A percentile compares a stretch with the other conserved stretches of the same genome.
These are phyloP conservation scores for Ispidina lecontei DNA, from an alignment of 2,797 vertebrate genomes.

Conservation along the genomic window DNA sequence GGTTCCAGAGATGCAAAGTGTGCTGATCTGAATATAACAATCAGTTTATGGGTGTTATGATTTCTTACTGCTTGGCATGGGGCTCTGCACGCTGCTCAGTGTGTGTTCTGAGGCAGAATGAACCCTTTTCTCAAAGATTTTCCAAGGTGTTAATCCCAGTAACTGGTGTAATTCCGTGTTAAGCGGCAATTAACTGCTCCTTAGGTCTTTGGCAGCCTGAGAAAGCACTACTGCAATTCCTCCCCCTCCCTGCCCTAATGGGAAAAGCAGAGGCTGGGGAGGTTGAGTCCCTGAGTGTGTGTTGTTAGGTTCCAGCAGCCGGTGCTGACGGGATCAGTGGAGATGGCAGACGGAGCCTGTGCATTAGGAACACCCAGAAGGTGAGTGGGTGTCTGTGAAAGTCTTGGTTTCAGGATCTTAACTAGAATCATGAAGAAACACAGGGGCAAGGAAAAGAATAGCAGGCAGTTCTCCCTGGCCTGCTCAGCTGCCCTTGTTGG, in stretches of 20 bases:
- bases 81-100: not conserved
- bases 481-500: not conserved
- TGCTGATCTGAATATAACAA: not conserved
- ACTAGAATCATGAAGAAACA: not conserved
- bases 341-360: not conserved
- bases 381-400: not conserved
- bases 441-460: not conserved
- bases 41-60: not conserved
- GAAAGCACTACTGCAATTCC: not conserved
- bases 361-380: not conserved
- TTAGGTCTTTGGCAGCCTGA: not conserved
- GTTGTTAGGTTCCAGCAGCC: fast-evolving
- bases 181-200: not conserved
- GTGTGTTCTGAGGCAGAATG: not conserved
- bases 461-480: not conserved
- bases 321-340: fast-evolving
- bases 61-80: not conserved
- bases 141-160: not conserved
- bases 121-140: not conserved
- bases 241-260: not conserved
- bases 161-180: not conserved
- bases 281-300: too few relatives aligned
- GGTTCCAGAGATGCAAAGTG: not conserved
- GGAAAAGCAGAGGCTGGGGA: not conserved
- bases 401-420: not conserved